Conservation (phyloP, 1,140 invertebrate species). For the Doryteuthis pealeii region DNA sequence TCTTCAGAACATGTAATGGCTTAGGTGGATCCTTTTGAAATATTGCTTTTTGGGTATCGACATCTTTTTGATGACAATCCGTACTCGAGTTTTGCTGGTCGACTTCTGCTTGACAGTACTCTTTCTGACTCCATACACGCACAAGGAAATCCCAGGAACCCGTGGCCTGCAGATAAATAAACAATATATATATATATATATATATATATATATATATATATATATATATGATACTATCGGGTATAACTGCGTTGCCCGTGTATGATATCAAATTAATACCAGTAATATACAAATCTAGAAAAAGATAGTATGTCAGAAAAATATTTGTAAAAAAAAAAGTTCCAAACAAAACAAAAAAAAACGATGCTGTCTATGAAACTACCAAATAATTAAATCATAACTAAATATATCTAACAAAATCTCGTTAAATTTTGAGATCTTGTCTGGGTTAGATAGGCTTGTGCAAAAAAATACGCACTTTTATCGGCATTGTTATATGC, state of each 20-base stretch:
- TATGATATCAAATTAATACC: no score
- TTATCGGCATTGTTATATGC: no score
- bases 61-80: not conserved
- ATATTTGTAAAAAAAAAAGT: not conserved
- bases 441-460: not conserved
- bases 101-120: not conserved
- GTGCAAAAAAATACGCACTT: no score
- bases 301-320: conserved; percentile 10
- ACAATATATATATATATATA: no score
- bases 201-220: no score
- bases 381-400: no score
- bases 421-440: no score
- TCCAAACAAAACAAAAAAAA: not conserved
- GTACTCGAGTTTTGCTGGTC: not conserved
- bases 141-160: conserved; percentile 58
- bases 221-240: no score
- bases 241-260: no score
- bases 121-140: conserved; percentile 42
- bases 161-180: conserved; percentile 42
- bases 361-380: not conserved
- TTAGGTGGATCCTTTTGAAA: not conserved
- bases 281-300: conserved; percentile 8
- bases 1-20: conserved; percentile 29
- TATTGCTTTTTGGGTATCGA: not conserved
- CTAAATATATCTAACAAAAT: no score